Percentiles rank a stretch among this genome's conserved stretches.
These are phyloP conservation scores for Nibea coibor DNA, from an alignment of 2,113 vertebrate genomes.

Conservation along the genomic window DNA sequence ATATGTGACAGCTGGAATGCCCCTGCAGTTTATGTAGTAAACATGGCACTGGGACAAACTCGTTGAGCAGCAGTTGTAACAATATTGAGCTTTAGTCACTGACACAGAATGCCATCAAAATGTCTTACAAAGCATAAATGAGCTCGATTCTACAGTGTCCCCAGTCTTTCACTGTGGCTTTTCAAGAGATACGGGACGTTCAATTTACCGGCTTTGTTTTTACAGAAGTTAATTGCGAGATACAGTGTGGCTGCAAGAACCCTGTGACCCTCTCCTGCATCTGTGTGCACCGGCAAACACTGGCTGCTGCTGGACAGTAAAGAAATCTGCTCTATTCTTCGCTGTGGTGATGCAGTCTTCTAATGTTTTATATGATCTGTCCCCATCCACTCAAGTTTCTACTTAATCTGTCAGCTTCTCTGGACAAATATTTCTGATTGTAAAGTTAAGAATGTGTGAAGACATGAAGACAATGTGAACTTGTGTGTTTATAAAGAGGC, in stretches of 20 bases:
- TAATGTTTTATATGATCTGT: not conserved
- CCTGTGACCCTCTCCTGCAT: not conserved
- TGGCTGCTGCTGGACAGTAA: not conserved
- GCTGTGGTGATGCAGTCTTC: not conserved
- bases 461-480: not conserved
- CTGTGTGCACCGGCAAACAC: not conserved
- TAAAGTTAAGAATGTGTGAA: not conserved
- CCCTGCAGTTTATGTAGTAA: slow-evolving; percentile 26
- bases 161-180: not conserved
- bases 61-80: not conserved
- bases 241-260: not conserved
- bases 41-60: slow-evolving; percentile 21
- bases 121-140: not conserved
- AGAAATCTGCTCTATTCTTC: not conserved
- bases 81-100: slow-evolving; percentile 4
- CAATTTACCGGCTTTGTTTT: not conserved
- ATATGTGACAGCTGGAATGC: slow-evolving; percentile 23
- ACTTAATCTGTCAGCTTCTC: not conserved
- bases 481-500: not conserved
- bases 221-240: not conserved
- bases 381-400: not conserved
- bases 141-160: not conserved
- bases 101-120: not conserved
- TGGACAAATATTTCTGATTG: not conserved
- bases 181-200: not conserved